phyloP scores from a whole-genome alignment of 53 echinoderm and acorn worm species.

The Hippasteria phrygiana region DNA sequence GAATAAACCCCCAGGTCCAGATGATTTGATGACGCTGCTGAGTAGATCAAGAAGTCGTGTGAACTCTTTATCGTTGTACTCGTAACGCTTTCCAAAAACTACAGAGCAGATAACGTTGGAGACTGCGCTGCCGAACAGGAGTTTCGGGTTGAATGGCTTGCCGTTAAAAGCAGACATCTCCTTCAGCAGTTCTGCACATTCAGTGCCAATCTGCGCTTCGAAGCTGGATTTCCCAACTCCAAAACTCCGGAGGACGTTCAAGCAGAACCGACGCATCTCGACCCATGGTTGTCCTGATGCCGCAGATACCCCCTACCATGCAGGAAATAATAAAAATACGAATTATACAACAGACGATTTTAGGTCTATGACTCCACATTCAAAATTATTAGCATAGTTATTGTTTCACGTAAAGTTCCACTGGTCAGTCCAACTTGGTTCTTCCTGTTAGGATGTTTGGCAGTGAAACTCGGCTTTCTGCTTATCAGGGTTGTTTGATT shows the following conservation, averaged over 20 bases:
- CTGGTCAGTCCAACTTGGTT: too few species aligned
- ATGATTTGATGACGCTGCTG: background rate
- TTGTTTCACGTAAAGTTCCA: too few species aligned
- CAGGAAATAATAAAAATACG: too few species aligned
- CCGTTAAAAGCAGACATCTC: constrained; percentile 11
- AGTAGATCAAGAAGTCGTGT: background rate
- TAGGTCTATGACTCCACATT: too few species aligned
- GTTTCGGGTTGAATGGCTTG: constrained; percentile 49
- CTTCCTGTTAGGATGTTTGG: too few species aligned
- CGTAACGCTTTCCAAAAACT: constrained; percentile 65
- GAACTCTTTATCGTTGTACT: constrained; percentile 62
- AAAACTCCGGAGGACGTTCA: constrained; percentile 57
- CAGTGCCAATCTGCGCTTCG: constrained; percentile 35
- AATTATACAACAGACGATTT: too few species aligned
- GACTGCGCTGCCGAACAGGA: constrained; percentile 31
- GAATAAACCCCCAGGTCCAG: background rate
- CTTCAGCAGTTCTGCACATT: too few species aligned
- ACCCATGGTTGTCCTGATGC: constrained; percentile 55
- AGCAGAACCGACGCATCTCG: constrained; percentile 63
- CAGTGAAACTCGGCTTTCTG: too few species aligned
- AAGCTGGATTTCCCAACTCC: constrained; percentile 70
- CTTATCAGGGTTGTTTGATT: too few species aligned
- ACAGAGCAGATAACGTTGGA: constrained; percentile 74
- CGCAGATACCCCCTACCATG: constrained; percentile 25
- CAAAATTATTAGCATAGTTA: too few species aligned